Evolutionary conservation across 1,140 invertebrate species (phyloP).

Genomic region (Drosophila navojoa): DNA sequence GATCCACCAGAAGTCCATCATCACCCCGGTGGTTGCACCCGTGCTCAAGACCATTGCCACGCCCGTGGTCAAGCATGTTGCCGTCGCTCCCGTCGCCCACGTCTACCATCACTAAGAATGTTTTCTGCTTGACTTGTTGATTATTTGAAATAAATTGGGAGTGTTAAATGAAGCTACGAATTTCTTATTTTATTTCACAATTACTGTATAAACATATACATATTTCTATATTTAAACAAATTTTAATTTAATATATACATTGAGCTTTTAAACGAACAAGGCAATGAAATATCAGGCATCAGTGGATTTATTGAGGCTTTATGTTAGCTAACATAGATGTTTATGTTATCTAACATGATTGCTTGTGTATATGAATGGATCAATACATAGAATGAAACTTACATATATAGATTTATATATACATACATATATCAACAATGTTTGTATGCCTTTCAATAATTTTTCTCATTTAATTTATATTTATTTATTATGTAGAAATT

Average conservation of each 20-base stretch:
- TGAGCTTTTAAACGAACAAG: too few species aligned
- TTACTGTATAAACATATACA: too few species aligned
- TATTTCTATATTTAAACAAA: too few species aligned
- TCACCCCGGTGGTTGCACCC: conserved; percentile 48
- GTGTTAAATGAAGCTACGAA: conserved; percentile 13
- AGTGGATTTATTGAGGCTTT: too few species aligned
- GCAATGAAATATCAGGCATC: too few species aligned
- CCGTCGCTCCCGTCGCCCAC: conserved; percentile 53
- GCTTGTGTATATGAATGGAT: too few species aligned
- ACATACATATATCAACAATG: too few species aligned
- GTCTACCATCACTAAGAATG: conserved; percentile 63
- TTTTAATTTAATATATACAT: too few species aligned
- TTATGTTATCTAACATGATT: too few species aligned
- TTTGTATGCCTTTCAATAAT: background rate
- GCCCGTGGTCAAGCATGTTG: conserved; percentile 46
- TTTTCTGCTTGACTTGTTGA: conserved; percentile 43
- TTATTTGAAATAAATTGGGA: conserved; percentile 57
- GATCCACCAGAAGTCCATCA: conserved; percentile 72
- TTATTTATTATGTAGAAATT: background rate
- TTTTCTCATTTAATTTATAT: background rate
- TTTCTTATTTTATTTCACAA: background rate
- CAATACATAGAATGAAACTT: too few species aligned
- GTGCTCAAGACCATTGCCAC: conserved; percentile 62
- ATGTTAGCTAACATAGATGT: too few species aligned
- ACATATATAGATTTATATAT: background rate